phyloP scores from a whole-genome alignment of 1,140 invertebrate genomes.

The Mesaphorura yosii region DNA sequence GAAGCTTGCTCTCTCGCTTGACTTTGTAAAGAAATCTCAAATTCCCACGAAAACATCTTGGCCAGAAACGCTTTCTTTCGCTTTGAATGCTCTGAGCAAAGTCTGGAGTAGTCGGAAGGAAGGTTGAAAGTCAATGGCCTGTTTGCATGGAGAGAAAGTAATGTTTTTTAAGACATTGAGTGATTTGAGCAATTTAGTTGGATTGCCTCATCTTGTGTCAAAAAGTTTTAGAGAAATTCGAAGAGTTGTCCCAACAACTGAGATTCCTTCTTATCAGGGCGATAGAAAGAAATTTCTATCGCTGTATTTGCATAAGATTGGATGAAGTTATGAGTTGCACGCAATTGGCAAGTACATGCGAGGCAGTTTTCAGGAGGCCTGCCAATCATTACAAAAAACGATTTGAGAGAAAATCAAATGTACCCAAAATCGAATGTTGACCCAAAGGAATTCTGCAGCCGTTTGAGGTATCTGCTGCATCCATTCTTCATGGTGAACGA shows the following conservation, averaged over 20 bases:
- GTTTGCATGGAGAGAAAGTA: conserved; percentile 21
- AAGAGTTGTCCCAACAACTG: no score
- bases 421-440: conserved; percentile 73
- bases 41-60: conserved; percentile 32
- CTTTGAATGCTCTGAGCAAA: conserved; percentile 60
- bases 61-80: conserved; percentile 27
- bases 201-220: no score
- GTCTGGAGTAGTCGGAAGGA: conserved; percentile 69
- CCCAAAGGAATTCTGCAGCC: conserved; percentile 69
- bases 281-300: no score
- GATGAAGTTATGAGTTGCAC: no score
- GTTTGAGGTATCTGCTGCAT: conserved; percentile 59
- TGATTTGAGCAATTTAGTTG: conserved; percentile 7
- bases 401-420: no score
- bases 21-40: no score
- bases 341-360: no score
- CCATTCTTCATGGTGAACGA: conserved; percentile 70
- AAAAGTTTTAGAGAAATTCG: conserved; percentile 1
- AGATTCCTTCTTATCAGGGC: no score
- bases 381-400: no score
- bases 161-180: not conserved
- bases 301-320: no score
- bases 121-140: conserved; percentile 67
- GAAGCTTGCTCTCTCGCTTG: no score
- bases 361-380: no score